phyloP scores from a whole-genome alignment of 2,113 vertebrate genomes.

The Microtus montanus region DNA sequence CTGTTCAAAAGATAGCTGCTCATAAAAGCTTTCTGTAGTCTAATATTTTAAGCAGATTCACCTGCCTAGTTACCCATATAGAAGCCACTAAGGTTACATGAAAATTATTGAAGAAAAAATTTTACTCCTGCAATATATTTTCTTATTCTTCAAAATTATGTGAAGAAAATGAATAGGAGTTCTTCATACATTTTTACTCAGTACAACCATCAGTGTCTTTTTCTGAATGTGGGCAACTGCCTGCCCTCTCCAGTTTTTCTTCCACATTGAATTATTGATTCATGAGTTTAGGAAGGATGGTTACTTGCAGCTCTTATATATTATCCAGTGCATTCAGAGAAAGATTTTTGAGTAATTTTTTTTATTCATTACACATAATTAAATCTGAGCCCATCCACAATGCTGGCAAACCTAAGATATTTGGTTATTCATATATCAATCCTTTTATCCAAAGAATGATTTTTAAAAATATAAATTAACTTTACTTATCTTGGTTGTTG shows the following conservation, averaged over 20 bases:
- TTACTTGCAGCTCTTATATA: background rate
- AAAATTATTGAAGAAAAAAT: constrained; percentile 31
- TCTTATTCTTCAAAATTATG: background rate
- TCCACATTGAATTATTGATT: background rate
- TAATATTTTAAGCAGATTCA: background rate
- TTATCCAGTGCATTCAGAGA: background rate
- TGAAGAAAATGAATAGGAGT: background rate
- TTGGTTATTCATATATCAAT: background rate
- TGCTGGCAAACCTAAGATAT: background rate
- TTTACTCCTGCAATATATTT: background rate
- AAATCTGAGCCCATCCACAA: background rate
- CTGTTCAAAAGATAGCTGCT: background rate
- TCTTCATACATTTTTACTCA: background rate
- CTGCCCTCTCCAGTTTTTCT: background rate
- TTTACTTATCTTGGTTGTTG: background rate
- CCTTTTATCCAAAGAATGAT: background rate
- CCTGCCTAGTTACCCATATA: constrained; percentile 30
- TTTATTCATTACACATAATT: background rate
- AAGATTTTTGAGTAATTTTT: background rate
- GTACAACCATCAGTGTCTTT: background rate
- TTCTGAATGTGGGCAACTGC: background rate
- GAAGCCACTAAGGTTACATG: constrained; percentile 29
- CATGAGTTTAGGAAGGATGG: background rate
- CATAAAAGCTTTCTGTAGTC: constrained; percentile 14
- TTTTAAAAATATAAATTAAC: background rate